These are phyloP conservation scores for Picathartes gymnocephalus DNA, from an alignment of 2,113 vertebrate species.

Conservation along the genomic window DNA sequence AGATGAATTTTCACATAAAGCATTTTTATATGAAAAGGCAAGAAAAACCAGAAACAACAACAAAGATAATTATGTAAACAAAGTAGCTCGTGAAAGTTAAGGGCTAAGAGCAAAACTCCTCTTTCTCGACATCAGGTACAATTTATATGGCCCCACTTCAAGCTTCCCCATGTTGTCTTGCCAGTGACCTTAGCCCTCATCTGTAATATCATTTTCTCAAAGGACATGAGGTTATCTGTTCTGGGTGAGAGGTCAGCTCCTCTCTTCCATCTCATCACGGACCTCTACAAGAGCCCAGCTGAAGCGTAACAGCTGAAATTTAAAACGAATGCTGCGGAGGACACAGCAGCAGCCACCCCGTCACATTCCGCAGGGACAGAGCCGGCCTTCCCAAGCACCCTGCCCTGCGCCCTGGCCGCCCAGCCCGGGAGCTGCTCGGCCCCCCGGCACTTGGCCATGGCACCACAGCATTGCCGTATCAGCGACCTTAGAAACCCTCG, in stretches of 20 bases:
- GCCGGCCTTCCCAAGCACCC: neutral
- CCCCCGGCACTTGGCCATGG: neutral
- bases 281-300: neutral
- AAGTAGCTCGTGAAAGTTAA: neutral
- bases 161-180: neutral
- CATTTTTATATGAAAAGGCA: neutral
- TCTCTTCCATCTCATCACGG: neutral
- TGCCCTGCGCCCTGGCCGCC: neutral
- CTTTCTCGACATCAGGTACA: neutral
- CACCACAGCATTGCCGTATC: neutral
- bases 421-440: fast-evolving
- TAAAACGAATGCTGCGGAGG: neutral
- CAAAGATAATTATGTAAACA: neutral
- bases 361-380: neutral
- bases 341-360: neutral
- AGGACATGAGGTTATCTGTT: neutral
- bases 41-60: neutral
- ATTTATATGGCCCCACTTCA: neutral
- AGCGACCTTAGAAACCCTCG: neutral
- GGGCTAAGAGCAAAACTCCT: neutral
- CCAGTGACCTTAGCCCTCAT: neutral
- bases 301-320: neutral
- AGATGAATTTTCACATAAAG: neutral
- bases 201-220: neutral
- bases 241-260: neutral